A percentile compares a stretch with the other conserved stretches of the same genome.
phyloP scores from a whole-genome alignment of 1,140 invertebrate genomes.

The Cotesia typhae region DNA sequence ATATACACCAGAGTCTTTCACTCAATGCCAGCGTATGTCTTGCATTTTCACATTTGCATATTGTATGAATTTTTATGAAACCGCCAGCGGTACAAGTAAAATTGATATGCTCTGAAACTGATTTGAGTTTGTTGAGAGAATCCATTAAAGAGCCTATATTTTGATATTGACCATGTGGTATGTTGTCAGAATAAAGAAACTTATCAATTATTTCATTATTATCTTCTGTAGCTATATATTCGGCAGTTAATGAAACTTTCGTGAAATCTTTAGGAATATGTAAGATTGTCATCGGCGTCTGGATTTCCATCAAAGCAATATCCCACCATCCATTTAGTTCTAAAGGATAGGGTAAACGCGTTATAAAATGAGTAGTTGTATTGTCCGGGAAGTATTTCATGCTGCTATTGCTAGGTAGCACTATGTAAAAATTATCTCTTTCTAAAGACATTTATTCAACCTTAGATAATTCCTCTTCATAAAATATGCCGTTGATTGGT shows the following conservation, averaged over 20 bases:
- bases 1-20: too few relatives aligned
- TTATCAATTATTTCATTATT: too few relatives aligned
- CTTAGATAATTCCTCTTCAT: too few relatives aligned
- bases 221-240: too few relatives aligned
- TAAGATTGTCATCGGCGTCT: conserved; percentile 37
- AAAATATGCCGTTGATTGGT: not conserved
- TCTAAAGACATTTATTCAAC: too few relatives aligned
- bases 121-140: not conserved
- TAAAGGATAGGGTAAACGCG: too few relatives aligned
- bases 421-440: too few relatives aligned
- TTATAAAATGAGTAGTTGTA: too few relatives aligned
- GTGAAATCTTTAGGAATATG: conserved; percentile 12
- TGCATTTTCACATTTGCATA: too few relatives aligned
- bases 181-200: not conserved
- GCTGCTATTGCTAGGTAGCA: too few relatives aligned
- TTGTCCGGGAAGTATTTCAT: too few relatives aligned
- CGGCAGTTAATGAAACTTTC: not conserved
- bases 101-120: not conserved
- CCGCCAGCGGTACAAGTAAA: not conserved
- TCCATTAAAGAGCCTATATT: not conserved
- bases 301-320: conserved; percentile 40
- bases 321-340: conserved; percentile 36
- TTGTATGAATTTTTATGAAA: not conserved
- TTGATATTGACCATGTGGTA: not conserved
- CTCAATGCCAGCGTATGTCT: too few relatives aligned